Base-by-base conservation (phyloP, 2,113 vertebrate species). In the Ammodytes marinus region DNA sequence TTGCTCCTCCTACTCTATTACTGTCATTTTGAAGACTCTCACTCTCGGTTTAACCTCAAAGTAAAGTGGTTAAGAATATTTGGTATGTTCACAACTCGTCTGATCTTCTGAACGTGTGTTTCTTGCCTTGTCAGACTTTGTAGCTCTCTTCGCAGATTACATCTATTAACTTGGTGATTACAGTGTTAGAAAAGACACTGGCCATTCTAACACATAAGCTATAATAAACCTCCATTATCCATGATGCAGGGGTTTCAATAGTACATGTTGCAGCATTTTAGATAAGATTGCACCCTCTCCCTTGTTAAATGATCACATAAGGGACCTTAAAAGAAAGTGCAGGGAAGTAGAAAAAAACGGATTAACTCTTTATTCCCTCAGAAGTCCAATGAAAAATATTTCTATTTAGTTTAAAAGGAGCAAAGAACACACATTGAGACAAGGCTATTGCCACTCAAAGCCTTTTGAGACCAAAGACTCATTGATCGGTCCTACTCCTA, bases 271-370 rank as follows among this genome's bases (percentile, higher is more conserved):
- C 45, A 61, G 58, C n/a, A 19, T 19, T 60, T 50, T 13, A 61
- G 15, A 50, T 73, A 1, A 60, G 19, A 60, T 13, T 49, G 45
- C 45, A 19, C 15, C 45, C 45, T 8, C 9, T 59, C 2, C 5
- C 3, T n/a, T 6, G 19, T 10, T 60, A 40, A 60, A 75, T 65
- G 50, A 55, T 37, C 19, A 12, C 60, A 13, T 43, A 14, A 9
- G 45, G 14, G 35, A 40, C 57, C 59, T 53, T 45, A 55, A n/a
- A 59, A 39, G 42, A 70, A 47, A 71, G 35, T 68, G 64, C 19
- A 49, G 27, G 27, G 9, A 49, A 37, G 46, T 27, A 66, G 64
- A 37, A 60, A 40, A 27, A 66, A 47, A 66, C 55, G 7, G 11
- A 42, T n/a, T n/a, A 27, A 9, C 39, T 39, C 35, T 67, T 70